These are phyloP conservation scores for Tricholaema leucomelas DNA, from an alignment of 2,113 vertebrate genomes.

Conservation along the genomic window DNA sequence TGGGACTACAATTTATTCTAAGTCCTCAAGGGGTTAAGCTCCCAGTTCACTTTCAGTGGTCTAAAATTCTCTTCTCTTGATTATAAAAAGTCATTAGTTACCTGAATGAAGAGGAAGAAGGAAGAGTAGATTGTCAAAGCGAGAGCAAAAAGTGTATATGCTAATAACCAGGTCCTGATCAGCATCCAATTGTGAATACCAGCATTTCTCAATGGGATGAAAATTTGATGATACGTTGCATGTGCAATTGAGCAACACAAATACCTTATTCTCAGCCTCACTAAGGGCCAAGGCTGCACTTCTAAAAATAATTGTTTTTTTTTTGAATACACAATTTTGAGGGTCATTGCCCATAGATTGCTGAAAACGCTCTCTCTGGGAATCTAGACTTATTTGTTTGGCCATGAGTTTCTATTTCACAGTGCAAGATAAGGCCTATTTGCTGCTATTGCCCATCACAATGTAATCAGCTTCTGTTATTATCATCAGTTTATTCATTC, in stretches of 20 bases:
- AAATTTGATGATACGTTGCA: not conserved
- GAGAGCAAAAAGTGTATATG: not conserved
- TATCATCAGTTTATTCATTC: slow-evolving; percentile 46
- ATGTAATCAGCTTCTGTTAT: slow-evolving; percentile 63
- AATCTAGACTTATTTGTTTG: slow-evolving; percentile 53
- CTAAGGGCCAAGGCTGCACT: not conserved
- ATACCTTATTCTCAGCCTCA: slow-evolving; percentile 8
- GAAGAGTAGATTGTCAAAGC: not conserved
- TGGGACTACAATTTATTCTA: not conserved
- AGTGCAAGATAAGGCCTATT: slow-evolving; percentile 55
- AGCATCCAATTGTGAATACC: not conserved
- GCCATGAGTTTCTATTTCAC: slow-evolving; percentile 51
- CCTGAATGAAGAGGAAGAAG: not conserved
- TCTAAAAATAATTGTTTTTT: slow-evolving; percentile 38
- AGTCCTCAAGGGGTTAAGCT: not conserved
- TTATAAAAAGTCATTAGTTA: not conserved
- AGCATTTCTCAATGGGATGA: not conserved
- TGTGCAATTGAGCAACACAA: slow-evolving; percentile 52
- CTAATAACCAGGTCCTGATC: not conserved
- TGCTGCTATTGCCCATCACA: slow-evolving; percentile 59
- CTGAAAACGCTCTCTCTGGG: slow-evolving; percentile 17
- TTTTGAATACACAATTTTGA: slow-evolving; percentile 56
- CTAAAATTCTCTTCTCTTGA: not conserved
- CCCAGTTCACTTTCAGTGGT: not conserved
- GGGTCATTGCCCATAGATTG: slow-evolving; percentile 64